phyloP scores from a whole-genome alignment of 64 coral and sea anemone species.

The Montipora foliosa region DNA sequence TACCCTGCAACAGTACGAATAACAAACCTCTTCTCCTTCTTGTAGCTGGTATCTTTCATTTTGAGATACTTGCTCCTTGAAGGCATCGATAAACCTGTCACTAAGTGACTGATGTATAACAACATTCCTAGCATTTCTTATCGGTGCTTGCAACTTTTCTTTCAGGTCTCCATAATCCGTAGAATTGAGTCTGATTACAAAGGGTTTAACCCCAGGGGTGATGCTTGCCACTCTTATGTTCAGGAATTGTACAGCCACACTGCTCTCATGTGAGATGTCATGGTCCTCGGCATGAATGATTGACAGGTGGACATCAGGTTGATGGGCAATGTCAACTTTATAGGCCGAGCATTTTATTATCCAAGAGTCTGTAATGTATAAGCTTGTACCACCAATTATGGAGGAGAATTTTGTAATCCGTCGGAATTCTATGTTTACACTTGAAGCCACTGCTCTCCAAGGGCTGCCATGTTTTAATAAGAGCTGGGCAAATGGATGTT shows the following conservation, averaged over 20 bases:
- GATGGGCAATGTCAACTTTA: constrained; percentile 91
- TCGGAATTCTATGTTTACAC: constrained; percentile 94
- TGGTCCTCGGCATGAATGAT: constrained; percentile 96
- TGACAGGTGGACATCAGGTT: constrained; percentile 91
- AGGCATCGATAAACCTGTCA: constrained; percentile 96
- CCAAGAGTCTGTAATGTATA: constrained; percentile 99
- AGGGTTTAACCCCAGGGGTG: constrained; percentile 80
- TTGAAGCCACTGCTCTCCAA: constrained; percentile 95
- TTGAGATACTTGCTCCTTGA: constrained; percentile 91
- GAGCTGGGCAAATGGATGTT: constrained; percentile 85
- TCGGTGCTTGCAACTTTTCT: constrained; percentile 95
- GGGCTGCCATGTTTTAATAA: constrained; percentile 88
- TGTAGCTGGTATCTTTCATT: constrained; percentile 83
- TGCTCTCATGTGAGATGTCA: constrained; percentile 95
- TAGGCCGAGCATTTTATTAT: constrained; percentile 95
- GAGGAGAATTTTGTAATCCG: constrained; percentile 95
- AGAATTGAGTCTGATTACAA: constrained; percentile 93
- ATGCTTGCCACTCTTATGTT: constrained; percentile 94
- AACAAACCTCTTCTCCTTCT: constrained; percentile 67
- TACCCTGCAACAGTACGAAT: no score
- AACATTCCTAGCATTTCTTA: constrained; percentile 98
- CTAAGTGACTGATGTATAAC: constrained; percentile 97
- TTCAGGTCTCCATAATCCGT: constrained; percentile 93
- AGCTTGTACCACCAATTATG: constrained; percentile 97
- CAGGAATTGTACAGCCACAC: constrained; percentile 86